Percentiles rank a stretch among this genome's conserved stretches.
phyloP scores from a whole-genome alignment of 2,888 invertebrate genomes.

The Ephialtes manifestator region DNA sequence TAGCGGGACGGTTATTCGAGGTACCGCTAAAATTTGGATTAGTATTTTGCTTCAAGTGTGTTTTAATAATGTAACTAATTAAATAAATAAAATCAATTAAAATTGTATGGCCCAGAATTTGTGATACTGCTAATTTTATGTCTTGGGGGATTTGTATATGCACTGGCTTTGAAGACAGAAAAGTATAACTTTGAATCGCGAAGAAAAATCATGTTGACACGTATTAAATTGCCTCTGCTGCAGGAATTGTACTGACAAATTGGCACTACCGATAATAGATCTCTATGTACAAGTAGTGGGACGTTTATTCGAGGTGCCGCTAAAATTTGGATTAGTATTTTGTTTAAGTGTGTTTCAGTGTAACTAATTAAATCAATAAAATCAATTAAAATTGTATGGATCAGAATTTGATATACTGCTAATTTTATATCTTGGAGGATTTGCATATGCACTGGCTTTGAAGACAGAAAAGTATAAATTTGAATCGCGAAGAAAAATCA shows the following conservation, averaged over 20 bases:
- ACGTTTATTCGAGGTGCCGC: background rate
- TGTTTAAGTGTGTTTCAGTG: background rate
- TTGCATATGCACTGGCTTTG: background rate
- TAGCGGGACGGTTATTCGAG: background rate
- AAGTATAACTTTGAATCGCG: background rate
- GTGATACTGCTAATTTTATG: background rate
- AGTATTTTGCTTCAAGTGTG: no score
- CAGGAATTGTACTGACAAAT: constrained; percentile 9
- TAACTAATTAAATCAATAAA: background rate
- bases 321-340: background rate
- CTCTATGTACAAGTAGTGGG: background rate
- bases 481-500: background rate
- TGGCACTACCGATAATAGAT: background rate
- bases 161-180: background rate
- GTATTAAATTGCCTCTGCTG: constrained; percentile 36
- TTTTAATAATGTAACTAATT: no score
- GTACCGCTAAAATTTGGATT: background rate
- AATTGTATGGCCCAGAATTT: background rate
- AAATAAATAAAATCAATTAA: no score
- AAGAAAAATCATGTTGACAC: constrained; percentile 20
- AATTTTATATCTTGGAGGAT: no score
- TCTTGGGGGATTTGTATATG: no score
- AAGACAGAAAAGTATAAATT: background rate
- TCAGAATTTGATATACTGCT: background rate
- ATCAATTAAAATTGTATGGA: background rate